Base-by-base conservation (phyloP, 2,113 vertebrate species). In the Procavia capensis region DNA sequence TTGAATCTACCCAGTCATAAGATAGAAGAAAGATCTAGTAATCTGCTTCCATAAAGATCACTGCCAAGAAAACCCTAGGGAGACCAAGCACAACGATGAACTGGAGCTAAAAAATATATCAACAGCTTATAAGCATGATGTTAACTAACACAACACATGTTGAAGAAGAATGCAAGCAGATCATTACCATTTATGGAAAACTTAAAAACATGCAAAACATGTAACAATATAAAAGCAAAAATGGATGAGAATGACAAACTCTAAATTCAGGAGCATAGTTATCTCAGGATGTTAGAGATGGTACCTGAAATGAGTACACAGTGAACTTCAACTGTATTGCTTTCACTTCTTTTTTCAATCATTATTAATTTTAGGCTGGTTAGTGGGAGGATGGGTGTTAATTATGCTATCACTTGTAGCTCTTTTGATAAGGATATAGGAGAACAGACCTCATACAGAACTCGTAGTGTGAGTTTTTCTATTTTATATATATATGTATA, bases 71-170 rank as follows among this genome's bases (percentile, higher is more conserved):
- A n/a, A n/a, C n/a, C n/a, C n/a, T n/a, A n/a, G n/a, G n/a, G n/a
- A n/a, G n/a, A n/a, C n/a, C n/a, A n/a, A n/a, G n/a, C n/a, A n/a
- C n/a, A n/a, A n/a, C n/a, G 87, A 81, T 84, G 43, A 88, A 31
- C 57, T 72, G 59, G 24, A 41, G 39, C 25, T 82, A 39, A 76
- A 36, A 27, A 81, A 64, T 9, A 8, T 7, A 43, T 34, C 36
- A 78, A 43, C 39, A 61, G 57, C 61, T 83, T 83, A 27, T 47
- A 70, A 91, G 85, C 31, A 84, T 59, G 27, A 22, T 72, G 59
- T 63, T 93, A 88, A 68, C 84, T 41, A 68, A 93, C 84, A 75
- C 11, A 78, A 89, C 86, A 75, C 70, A 85, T 78, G 29, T n/a
- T 14, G 24, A 41, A 80, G 75, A 91, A 45, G 31, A 76, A 88